A percentile compares a stretch with the other conserved stretches of the same genome.
phyloP scores from a whole-genome alignment of 2,797 vertebrate genomes.

The Leuciscus waleckii region DNA sequence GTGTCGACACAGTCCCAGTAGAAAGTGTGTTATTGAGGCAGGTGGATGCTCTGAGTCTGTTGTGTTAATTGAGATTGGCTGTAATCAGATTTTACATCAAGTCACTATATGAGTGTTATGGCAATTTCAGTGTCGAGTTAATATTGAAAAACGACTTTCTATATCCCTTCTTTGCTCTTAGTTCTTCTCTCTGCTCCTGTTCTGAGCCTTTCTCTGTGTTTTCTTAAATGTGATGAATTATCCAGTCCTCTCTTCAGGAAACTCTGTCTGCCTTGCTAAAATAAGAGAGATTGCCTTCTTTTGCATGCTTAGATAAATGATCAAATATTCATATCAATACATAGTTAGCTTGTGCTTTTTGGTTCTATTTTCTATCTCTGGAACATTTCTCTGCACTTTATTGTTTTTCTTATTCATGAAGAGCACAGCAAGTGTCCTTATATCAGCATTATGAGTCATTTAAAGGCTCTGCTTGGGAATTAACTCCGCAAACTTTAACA shows the following conservation, averaged over 20 bases:
- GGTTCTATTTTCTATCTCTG: conserved; percentile 67
- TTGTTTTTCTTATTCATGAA: conserved; percentile 83
- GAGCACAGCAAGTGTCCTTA: conserved; percentile 69
- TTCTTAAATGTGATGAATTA: conserved; percentile 57
- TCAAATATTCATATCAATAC: conserved; percentile 81
- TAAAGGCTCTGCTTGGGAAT: conserved; percentile 63
- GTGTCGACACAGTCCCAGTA: conserved; percentile 26
- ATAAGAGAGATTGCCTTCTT: conserved; percentile 60
- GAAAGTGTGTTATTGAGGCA: conserved; percentile 38
- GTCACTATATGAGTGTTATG: conserved; percentile 8
- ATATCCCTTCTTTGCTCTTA: conserved; percentile 10
- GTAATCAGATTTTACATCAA: conserved; percentile 40
- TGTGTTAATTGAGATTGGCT: conserved; percentile 49
- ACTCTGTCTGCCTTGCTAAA: conserved; percentile 51
- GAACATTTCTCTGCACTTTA: conserved; percentile 85
- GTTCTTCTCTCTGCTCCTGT: conserved; percentile 9
- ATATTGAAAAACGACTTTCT: conserved; percentile 59
- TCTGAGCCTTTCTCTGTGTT: conserved; percentile 43
- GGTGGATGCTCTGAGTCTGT: conserved; percentile 31
- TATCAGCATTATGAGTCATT: conserved; percentile 73
- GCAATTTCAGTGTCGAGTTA: conserved; percentile 35
- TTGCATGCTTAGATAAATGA: conserved; percentile 71
- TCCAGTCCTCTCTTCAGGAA: conserved; percentile 58
- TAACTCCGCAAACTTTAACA: conserved; percentile 47
- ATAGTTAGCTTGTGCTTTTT: conserved; percentile 62